Conservation (phyloP, 2,888 invertebrate species). For the Epistrophe eligans region DNA sequence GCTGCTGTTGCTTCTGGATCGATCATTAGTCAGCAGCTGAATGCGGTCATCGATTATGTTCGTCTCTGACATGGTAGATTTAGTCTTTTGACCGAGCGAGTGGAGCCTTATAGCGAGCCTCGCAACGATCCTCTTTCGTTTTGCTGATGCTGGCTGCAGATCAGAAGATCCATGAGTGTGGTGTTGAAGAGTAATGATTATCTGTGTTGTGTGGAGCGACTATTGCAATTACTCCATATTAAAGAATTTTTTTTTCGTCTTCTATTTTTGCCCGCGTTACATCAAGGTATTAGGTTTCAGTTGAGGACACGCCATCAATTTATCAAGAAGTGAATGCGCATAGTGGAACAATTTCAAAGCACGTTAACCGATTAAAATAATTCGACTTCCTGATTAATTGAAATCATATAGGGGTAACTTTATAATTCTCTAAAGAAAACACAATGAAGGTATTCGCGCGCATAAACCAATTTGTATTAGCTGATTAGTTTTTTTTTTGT, state of each 20-base stretch:
- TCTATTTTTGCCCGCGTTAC: slow-evolving; percentile 10
- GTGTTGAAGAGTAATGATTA: slow-evolving; percentile 76
- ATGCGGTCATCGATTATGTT: slow-evolving; percentile 75
- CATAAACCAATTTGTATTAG: slow-evolving; percentile 4
- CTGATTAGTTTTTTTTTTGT: slow-evolving; percentile 17
- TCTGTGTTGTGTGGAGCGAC: slow-evolving; percentile 72
- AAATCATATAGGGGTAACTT: slow-evolving; percentile 28
- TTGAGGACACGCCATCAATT: slow-evolving; percentile 72
- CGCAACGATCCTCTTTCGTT: slow-evolving; percentile 52
- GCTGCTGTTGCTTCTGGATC: slow-evolving; percentile 73
- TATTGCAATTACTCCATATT: slow-evolving; percentile 75
- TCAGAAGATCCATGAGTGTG: slow-evolving; percentile 69
- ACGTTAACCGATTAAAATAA: slow-evolving; percentile 75
- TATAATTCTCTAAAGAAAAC: background rate
- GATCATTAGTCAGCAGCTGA: slow-evolving; percentile 75
- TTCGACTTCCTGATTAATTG: slow-evolving; percentile 72
- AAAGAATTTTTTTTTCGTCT: slow-evolving; percentile 46
- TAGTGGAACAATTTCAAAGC: slow-evolving; percentile 63
- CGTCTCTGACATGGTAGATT: slow-evolving; percentile 72
- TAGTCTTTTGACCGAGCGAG: slow-evolving; percentile 72
- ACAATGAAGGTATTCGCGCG: slow-evolving; percentile 3
- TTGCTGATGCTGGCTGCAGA: slow-evolving; percentile 3
- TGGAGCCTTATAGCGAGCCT: background rate
- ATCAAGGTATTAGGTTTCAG: slow-evolving; percentile 63
- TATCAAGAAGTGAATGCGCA: slow-evolving; percentile 63